phyloP scores from a whole-genome alignment of 2,888 invertebrate genomes.

The Aelia acuminata region DNA sequence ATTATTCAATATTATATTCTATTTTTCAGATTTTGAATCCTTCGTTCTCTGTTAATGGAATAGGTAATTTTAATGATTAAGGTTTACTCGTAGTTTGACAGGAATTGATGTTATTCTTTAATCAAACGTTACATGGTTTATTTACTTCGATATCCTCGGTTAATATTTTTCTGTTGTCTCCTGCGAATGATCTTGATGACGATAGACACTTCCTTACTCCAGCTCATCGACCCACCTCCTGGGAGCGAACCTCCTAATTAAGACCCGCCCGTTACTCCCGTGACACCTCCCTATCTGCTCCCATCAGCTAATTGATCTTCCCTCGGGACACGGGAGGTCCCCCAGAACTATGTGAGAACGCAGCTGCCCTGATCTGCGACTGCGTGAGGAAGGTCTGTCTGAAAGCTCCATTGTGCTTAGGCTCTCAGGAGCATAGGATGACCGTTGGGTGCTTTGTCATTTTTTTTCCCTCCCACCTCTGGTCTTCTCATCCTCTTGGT shows the following conservation, averaged over 20 bases:
- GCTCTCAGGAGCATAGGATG: background rate
- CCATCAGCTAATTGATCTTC: constrained; percentile 10
- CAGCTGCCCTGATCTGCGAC: background rate
- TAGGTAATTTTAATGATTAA: too few species aligned
- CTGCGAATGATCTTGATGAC: background rate
- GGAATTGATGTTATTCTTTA: too few species aligned
- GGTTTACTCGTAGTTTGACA: too few species aligned
- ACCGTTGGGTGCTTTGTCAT: constrained; percentile 41
- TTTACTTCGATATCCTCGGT: too few species aligned
- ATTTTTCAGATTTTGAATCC: too few species aligned
- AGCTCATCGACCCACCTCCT: background rate
- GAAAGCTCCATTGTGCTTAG: constrained; percentile 1
- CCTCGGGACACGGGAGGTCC: background rate
- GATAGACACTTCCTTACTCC: background rate
- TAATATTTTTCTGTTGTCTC: too few species aligned
- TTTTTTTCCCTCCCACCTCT: constrained; percentile 41
- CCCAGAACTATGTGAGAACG: background rate
- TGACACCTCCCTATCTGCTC: background rate
- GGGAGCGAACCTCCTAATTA: background rate
- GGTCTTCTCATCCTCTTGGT: background rate
- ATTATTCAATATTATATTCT: too few species aligned
- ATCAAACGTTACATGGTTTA: too few species aligned
- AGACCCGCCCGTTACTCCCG: background rate
- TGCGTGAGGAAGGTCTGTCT: too few species aligned
- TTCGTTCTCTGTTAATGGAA: too few species aligned